Conservation (phyloP, 1,140 invertebrate genomes). For the Mycetomoellerius zeteki region DNA sequence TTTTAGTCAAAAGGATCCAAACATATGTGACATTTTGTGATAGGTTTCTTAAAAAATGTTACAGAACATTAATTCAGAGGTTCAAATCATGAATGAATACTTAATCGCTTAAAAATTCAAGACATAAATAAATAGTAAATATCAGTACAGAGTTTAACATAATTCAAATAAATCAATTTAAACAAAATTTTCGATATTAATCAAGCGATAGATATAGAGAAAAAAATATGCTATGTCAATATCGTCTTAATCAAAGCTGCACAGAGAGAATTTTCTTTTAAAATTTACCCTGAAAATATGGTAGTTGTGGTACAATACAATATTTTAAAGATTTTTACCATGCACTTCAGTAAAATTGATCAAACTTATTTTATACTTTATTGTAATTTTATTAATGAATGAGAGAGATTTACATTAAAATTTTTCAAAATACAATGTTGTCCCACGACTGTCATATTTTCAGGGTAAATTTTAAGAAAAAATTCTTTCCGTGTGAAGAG, state of each 20-base stretch:
- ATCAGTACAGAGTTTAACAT: neutral
- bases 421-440: too few relatives aligned
- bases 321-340: too few relatives aligned
- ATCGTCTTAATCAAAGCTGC: neutral
- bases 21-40: slow-evolving; percentile 77
- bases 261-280: too few relatives aligned
- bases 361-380: too few relatives aligned
- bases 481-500: neutral
- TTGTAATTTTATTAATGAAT: too few relatives aligned
- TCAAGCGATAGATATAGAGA: neutral
- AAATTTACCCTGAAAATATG: too few relatives aligned
- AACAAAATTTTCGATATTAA: neutral
- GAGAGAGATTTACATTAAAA: too few relatives aligned
- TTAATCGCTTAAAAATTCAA: slow-evolving; percentile 64
- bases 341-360: too few relatives aligned
- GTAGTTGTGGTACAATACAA: too few relatives aligned
- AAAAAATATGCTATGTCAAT: neutral
- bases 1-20: slow-evolving; percentile 40
- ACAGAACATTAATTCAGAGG: slow-evolving; percentile 62
- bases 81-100: slow-evolving; percentile 29
- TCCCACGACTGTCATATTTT: too few relatives aligned
- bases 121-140: slow-evolving; percentile 60
- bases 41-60: slow-evolving; percentile 32
- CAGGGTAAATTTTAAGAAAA: too few relatives aligned
- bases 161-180: slow-evolving; percentile 2